These are phyloP conservation scores for Cirrhinus mrigala DNA, from an alignment of 2,797 vertebrate species.

Conservation along the genomic window DNA sequence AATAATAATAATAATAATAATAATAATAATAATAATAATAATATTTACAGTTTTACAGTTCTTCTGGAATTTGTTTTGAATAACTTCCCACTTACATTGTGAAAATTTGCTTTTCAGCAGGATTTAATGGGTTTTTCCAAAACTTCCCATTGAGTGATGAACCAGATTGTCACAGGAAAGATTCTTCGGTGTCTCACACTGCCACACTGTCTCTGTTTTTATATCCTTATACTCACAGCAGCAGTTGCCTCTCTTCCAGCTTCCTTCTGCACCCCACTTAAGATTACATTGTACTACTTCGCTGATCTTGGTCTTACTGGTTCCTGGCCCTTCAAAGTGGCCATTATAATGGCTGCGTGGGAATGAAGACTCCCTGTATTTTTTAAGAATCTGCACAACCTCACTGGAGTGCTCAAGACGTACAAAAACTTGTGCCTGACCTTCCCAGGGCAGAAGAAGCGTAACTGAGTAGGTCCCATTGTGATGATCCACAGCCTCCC, in stretches of 20 bases:
- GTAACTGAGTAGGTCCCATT: constrained; percentile 81
- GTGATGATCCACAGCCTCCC: constrained; percentile 78
- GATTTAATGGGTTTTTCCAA: constrained; percentile 76
- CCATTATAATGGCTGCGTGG: constrained; percentile 84
- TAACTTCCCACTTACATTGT: not conserved
- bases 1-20: not conserved
- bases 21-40: not conserved
- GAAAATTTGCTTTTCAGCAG: constrained; percentile 58
- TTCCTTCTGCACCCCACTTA: constrained; percentile 51
- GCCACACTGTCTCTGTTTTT: constrained; percentile 83
- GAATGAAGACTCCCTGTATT: constrained; percentile 77
- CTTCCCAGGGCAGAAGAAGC: constrained; percentile 83
- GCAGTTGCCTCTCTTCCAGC: constrained; percentile 72
- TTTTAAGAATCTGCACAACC: constrained; percentile 77
- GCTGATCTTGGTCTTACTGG: constrained; percentile 46
- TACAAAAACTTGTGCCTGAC: constrained; percentile 78
- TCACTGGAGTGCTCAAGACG: constrained; percentile 83
- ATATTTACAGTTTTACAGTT: not conserved
- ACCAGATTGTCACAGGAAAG: constrained; percentile 80
- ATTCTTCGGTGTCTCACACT: constrained; percentile 83
- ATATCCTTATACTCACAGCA: constrained; percentile 77
- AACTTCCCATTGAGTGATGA: constrained; percentile 79
- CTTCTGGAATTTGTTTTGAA: not conserved
- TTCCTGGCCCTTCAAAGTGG: constrained; percentile 76
- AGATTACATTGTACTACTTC: constrained; percentile 82